Conservation (phyloP, 2,888 invertebrate species). For the Agrotis clavis region DNA sequence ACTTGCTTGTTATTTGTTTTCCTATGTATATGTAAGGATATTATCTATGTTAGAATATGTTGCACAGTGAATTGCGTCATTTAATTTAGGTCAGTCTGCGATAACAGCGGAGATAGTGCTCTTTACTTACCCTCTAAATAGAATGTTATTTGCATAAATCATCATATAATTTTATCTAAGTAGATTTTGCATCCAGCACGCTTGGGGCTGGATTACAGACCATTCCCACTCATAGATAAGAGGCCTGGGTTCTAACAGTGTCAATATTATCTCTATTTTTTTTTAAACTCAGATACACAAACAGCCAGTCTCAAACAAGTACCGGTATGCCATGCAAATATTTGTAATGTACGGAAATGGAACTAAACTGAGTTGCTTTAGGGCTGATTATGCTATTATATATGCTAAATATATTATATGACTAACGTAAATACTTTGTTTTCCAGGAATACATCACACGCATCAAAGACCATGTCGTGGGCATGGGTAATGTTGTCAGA, state of each 20-base stretch:
- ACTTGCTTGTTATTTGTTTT: conserved; percentile 2
- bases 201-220: too few species aligned
- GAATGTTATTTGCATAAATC: conserved; percentile 3
- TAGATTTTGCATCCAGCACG: not conserved
- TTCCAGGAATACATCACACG: conserved; percentile 87
- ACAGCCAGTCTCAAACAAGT: too few species aligned
- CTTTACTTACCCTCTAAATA: conserved; percentile 21
- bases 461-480: conserved; percentile 93
- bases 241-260: too few species aligned
- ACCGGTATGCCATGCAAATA: too few species aligned
- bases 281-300: too few species aligned
- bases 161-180: not conserved
- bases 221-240: too few species aligned
- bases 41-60: conserved; percentile 15
- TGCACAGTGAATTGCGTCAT: conserved; percentile 17
- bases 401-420: too few species aligned
- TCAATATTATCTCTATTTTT: too few species aligned
- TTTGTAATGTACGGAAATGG: too few species aligned
- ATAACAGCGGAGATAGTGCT: conserved; percentile 39
- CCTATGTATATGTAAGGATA: not conserved
- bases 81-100: conserved; percentile 48
- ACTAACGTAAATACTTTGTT: conserved; percentile 53
- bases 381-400: too few species aligned
- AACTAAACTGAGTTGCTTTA: too few species aligned
- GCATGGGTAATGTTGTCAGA: conserved; percentile 94